Evolutionary conservation across 2,797 vertebrate species (phyloP).

Genomic region (Tenualosa ilisha): DNA sequence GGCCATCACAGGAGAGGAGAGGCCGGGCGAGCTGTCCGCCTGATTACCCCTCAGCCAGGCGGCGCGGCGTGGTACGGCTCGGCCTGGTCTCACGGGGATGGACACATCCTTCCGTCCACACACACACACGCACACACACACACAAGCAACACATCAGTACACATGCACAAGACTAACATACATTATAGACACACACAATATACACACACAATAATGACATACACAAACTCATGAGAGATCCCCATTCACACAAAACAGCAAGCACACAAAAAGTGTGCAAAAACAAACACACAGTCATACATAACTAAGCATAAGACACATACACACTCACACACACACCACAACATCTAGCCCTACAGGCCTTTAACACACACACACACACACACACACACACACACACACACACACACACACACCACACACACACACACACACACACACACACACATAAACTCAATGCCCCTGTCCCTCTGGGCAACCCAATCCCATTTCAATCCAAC

Average conservation of each 20-base stretch:
- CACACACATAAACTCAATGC: neutral
- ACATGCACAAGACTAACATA: neutral
- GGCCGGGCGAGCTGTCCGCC: slow-evolving; percentile 66
- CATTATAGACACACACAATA: too few species aligned
- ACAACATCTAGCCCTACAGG: too few species aligned
- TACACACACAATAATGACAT: neutral
- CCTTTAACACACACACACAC: neutral
- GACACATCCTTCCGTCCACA: slow-evolving; percentile 59
- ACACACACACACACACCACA: slow-evolving; percentile 5
- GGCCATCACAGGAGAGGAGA: slow-evolving; percentile 65
- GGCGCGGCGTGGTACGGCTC: neutral
- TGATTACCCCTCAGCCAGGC: slow-evolving; percentile 71
- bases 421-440: neutral
- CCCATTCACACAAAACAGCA: too few species aligned
- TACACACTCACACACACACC: neutral
- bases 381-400: neutral
- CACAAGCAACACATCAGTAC: neutral
- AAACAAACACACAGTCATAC: neutral
- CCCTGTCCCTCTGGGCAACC: neutral
- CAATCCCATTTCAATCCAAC: neutral
- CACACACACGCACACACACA: slow-evolving; percentile 23
- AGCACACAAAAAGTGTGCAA: neutral
- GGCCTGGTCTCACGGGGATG: slow-evolving; percentile 51
- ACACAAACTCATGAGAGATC: neutral
- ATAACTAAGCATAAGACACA: neutral